These are phyloP conservation scores for Venustaconcha ellipsiformis DNA, from an alignment of 1,140 invertebrate species.

Conservation along the genomic window DNA sequence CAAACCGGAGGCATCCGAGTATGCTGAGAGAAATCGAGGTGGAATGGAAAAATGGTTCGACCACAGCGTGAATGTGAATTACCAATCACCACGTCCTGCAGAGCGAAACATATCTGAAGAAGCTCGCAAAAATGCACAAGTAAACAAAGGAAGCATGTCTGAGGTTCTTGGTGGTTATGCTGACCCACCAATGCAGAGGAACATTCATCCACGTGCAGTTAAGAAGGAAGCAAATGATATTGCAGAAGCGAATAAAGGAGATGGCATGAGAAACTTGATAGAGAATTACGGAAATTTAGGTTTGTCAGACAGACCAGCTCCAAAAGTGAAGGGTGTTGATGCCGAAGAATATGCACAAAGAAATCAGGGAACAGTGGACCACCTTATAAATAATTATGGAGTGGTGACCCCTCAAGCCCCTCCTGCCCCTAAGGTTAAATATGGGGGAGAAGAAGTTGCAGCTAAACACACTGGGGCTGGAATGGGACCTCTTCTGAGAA, in stretches of 20 bases:
- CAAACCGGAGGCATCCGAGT: constrained; percentile 44
- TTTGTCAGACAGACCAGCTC: constrained; percentile 28
- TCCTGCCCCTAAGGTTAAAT: constrained; percentile 48
- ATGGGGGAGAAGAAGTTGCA: constrained; percentile 59
- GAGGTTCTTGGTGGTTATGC: constrained; percentile 59
- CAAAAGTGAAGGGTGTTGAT: constrained; percentile 55
- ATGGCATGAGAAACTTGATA: constrained; percentile 59
- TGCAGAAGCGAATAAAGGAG: constrained; percentile 54
- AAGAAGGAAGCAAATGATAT: constrained; percentile 50
- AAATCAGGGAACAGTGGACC: constrained; percentile 55
- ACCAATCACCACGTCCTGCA: constrained; percentile 46
- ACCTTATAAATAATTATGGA: constrained; percentile 58
- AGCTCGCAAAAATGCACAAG: constrained; percentile 40
- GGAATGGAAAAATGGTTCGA: constrained; percentile 57
- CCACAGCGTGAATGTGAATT: constrained; percentile 45
- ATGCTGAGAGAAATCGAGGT: constrained; percentile 51
- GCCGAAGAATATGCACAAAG: constrained; percentile 60
- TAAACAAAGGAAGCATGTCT: constrained; percentile 56
- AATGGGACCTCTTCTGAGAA: constrained; percentile 59
- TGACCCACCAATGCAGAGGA: constrained; percentile 42
- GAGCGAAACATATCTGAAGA: constrained; percentile 44
- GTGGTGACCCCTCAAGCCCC: constrained; percentile 40
- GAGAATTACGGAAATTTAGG: constrained; percentile 58
- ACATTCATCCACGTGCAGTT: constrained; percentile 50
- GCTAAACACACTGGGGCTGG: constrained; percentile 55